These are phyloP conservation scores for Ophion costatus DNA, from an alignment of 2,888 invertebrate genomes.

Conservation along the genomic window DNA sequence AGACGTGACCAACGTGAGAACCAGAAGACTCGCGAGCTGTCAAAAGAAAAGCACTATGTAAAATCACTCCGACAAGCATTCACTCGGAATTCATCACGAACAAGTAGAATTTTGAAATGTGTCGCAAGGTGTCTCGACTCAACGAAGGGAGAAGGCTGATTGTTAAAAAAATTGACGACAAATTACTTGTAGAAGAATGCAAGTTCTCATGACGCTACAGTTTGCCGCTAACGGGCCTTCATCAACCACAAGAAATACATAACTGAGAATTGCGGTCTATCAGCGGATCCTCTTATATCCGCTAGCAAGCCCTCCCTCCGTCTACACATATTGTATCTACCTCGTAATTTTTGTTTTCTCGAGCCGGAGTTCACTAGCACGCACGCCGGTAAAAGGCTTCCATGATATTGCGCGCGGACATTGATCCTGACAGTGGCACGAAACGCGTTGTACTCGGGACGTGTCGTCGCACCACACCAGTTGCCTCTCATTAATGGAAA, in stretches of 20 bases:
- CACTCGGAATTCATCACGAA: neutral
- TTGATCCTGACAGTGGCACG: slow-evolving; percentile 33
- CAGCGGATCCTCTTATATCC: slow-evolving; percentile 76
- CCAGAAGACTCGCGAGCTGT: slow-evolving; percentile 63
- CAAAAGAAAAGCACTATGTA: slow-evolving; percentile 14
- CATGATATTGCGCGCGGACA: slow-evolving; percentile 30
- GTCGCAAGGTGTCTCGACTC: neutral
- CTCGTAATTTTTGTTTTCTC: slow-evolving; percentile 63
- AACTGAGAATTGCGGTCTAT: slow-evolving; percentile 75
- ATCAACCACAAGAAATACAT: slow-evolving; percentile 74
- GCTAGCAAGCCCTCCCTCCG: slow-evolving; percentile 51
- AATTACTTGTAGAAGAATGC: slow-evolving; percentile 72
- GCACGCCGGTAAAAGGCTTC: slow-evolving; percentile 16
- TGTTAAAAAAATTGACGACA: neutral
- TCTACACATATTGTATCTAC: neutral
- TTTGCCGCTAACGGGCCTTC: slow-evolving; percentile 65
- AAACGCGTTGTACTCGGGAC: neutral
- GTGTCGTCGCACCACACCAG: slow-evolving; percentile 17
- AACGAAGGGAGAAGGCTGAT: neutral
- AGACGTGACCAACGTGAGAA: slow-evolving; percentile 66
- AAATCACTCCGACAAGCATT: slow-evolving; percentile 8
- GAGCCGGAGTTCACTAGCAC: slow-evolving; percentile 59
- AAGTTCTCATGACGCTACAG: slow-evolving; percentile 69
- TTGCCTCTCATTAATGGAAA: neutral
- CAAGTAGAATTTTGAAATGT: neutral